Base-by-base conservation (phyloP, 30 jellyfish, hydroid and myxozoan species). In the Pelagia noctiluca region DNA sequence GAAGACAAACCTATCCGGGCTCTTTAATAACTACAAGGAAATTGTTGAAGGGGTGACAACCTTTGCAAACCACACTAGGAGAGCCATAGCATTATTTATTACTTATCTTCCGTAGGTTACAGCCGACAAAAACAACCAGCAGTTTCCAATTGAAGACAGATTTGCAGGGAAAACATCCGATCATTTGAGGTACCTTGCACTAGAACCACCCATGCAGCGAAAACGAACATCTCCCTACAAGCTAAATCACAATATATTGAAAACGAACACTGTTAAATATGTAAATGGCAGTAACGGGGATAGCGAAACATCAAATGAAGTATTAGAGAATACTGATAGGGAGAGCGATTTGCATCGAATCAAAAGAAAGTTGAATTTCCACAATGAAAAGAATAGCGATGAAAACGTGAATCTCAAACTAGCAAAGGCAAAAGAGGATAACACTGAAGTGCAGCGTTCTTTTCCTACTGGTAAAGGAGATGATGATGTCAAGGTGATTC, bases 131-230 rank as follows among this genome's bases (percentile, higher is more conserved):
- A 23, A 57, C 13, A 7, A 18, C 35, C 24, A 12, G 34, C 25
- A 16, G 31, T 33, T 16, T 1, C 22, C 13, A 8, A 22, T 28
- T 35, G 16, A 60, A 1, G 66, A 75, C 69, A 76, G 33, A 77
- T 11, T 64, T 60, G 96, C 96, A n/a, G 96, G 96, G 7, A 67
- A 68, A 33, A 82, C 61, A 19, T 71, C 89, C 1, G 89, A 86
- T 16, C 64, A 86, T 33, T 28, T 75, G 19, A 37, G 90, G 35
- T 86, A 86, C 37, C 65, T 65, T 2, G 89, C 80, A 1, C 76
- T 86, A 18, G 96, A 86, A 63, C 96, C 96, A 31, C 90, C 96
- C 0, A 75, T 86, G 96, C 96, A 86, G 61, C 60, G 96, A 23
- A 86, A 54, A 30, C 50, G 86, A 37, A 75, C 63, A 30, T 76